Evolutionary conservation across 2,797 vertebrate genomes (phyloP).

Genomic region (Hapalemur alaotrensis): DNA sequence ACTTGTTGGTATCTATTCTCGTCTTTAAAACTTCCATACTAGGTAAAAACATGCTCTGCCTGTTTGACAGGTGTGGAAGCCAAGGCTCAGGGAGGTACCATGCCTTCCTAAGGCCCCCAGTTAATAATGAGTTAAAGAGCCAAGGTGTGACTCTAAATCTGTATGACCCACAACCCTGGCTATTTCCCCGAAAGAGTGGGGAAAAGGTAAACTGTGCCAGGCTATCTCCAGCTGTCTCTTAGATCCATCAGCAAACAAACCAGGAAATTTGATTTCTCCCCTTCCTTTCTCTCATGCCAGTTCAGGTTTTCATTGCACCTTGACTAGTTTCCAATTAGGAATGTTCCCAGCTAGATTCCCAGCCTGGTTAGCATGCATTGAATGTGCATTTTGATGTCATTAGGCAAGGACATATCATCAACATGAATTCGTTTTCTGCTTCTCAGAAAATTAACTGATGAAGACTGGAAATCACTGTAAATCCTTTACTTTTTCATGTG

Average conservation of each 20-base stretch:
- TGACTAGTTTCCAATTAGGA: neutral
- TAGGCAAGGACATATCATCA: neutral
- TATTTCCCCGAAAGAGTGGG: neutral
- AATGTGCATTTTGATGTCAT: slow-evolving; percentile 21
- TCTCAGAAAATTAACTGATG: neutral
- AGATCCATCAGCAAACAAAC: neutral
- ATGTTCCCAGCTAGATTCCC: neutral
- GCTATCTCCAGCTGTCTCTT: neutral
- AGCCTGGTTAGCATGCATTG: neutral
- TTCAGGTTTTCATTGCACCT: neutral
- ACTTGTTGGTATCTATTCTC: neutral
- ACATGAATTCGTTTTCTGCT: neutral
- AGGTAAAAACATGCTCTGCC: neutral
- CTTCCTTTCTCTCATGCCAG: neutral
- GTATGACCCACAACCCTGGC: neutral
- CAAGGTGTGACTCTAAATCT: neutral
- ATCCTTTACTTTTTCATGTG: slow-evolving; percentile 1
- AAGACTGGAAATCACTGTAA: slow-evolving; percentile 54
- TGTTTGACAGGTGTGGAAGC: neutral
- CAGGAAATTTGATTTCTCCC: neutral
- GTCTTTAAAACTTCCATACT: neutral
- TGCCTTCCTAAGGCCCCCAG: neutral
- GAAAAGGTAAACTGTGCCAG: neutral
- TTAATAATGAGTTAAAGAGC: neutral
- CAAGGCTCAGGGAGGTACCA: neutral